Evolutionary conservation across 1,140 invertebrate genomes (phyloP).

Genomic region (Leucophenga varia): DNA sequence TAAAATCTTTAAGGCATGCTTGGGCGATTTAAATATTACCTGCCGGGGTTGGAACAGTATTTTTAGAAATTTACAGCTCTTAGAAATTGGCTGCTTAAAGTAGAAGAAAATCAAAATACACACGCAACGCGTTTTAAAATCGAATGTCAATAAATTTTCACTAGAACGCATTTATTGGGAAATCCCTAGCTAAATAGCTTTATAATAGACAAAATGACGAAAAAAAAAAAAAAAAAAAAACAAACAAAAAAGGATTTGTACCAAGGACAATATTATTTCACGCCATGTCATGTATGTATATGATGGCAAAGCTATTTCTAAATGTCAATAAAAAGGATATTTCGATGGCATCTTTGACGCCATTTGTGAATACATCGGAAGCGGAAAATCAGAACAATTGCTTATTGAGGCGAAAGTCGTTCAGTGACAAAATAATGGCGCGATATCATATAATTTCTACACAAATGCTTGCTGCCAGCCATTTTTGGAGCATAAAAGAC

Average conservation of each 20-base stretch:
- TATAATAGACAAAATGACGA: slow-evolving; percentile 29
- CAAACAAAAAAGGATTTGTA: no score
- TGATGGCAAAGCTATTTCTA: slow-evolving; percentile 34
- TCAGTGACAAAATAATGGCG: slow-evolving; percentile 51
- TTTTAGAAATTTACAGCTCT: no score
- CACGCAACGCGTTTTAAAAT: slow-evolving; percentile 50
- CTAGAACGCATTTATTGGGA: slow-evolving; percentile 52
- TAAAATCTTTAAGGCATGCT: no score
- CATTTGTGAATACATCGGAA: slow-evolving; percentile 8
- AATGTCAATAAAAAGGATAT: slow-evolving; percentile 53
- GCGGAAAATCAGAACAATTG: slow-evolving; percentile 23
- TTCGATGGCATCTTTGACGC: slow-evolving; percentile 6
- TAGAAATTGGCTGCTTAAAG: no score
- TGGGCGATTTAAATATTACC: no score
- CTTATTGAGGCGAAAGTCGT: slow-evolving; percentile 34
- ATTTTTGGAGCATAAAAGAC: no score
- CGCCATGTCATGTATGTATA: slow-evolving; percentile 24
- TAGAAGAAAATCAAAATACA: no score
- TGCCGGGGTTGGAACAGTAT: no score
- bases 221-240: slow-evolving; percentile 25
- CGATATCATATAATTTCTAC: slow-evolving; percentile 49
- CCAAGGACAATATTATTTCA: no score
- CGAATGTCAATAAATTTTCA: slow-evolving; percentile 51
- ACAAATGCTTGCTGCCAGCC: no score
- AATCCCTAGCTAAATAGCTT: slow-evolving; percentile 26